Base-by-base conservation (phyloP, 2,113 vertebrate genomes). In the Gymnorhina tibicen region DNA sequence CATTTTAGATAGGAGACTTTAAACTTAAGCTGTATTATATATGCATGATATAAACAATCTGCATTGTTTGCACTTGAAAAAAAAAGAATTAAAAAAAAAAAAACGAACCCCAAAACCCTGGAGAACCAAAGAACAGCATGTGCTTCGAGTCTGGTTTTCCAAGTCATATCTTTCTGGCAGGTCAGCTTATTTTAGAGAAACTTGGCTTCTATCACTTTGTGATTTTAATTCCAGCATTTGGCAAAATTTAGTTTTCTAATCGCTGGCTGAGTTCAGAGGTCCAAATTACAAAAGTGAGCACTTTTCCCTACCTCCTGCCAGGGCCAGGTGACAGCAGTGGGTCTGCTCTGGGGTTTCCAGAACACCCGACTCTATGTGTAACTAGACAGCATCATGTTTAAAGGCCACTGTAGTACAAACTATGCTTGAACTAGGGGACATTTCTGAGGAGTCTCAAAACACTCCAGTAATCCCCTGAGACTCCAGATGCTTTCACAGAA, bases 211-310 rank as follows among this genome's bases (percentile, higher is more conserved):
- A 32, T 50, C 10, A 26, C 70, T 76, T 66, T 8, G 30, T 52
- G 47, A 85, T 78, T 96, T 96, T 92, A 91, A 93, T 93, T 92
- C 72, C 64, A 91, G 17, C 8, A 13, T 67, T 93, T 95, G 37
- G 72, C 77, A 93, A 89, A 95, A 78, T 92, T 77, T 59, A 52
- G 4, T 55, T 81, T 94, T 93, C 56, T 93, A 87, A 75, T 84
- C 4, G 0, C 47, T 72, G 72, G 4, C 47, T 91, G 73, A 89
- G 60, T 78, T 83, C 47, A 80, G 59, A 70, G 30, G 6, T 59
- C 72, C 75, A 86, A 66, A 81, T 83, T 78, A 74, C 42, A 41
- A 11, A 93, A 84, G 39, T 7, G 18, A 81, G 32, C 55, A 32
- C 39, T 77, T 88, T 91, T 80, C 7, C 56, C 37, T 27, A 8